Base-by-base conservation (phyloP, 2,888 invertebrate species). In the Rhamnusium bicolor region DNA sequence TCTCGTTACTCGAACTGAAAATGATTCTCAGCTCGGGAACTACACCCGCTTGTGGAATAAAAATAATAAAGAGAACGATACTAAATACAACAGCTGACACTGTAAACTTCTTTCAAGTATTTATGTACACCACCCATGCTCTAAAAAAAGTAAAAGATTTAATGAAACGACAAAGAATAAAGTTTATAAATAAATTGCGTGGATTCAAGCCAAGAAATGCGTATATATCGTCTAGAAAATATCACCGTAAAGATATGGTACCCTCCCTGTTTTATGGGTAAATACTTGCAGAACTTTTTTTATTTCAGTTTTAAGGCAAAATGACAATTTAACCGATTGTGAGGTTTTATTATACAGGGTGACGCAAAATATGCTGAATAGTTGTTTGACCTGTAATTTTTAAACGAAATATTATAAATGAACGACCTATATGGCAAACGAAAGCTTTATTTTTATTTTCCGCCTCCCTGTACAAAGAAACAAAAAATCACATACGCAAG, bases 161-260 rank as follows among this genome's bases (percentile, higher is more conserved):
- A 21, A 68, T 40, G 40, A 49, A 68, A 68, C 68, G 68, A 74
- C 73, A 67, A 69, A 67, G 73, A 69, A 77, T 67, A 66, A 56
- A 66, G 68, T 76, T 72, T 76, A 77, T 75, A 77, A 77, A 77
- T 77, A 77, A 73, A 73, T 72, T 58, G 32, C 73, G 71, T 77
- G 77, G 73, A 75, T 49, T 58, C 65, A 62, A 51, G 77, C 77
- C 77, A 77, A 77, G 75, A 73, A 77, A 77, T 77, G 77, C 54
- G 40, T 46, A 46, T 32, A 74, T 63, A 74, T 74, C 69, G 71
- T 72, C 60, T 56, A 72, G 67, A 67, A 69, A 74, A 49, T 54
- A 74, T 60, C 73, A 32, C 68, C 69, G 74, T 65, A 69, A 67
- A 72, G 68, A 72, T 72, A 72, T 67, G 69, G 66, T 54, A 49